Base-by-base conservation (phyloP, 2,113 vertebrate species). In the Neodon shergylaensis region DNA sequence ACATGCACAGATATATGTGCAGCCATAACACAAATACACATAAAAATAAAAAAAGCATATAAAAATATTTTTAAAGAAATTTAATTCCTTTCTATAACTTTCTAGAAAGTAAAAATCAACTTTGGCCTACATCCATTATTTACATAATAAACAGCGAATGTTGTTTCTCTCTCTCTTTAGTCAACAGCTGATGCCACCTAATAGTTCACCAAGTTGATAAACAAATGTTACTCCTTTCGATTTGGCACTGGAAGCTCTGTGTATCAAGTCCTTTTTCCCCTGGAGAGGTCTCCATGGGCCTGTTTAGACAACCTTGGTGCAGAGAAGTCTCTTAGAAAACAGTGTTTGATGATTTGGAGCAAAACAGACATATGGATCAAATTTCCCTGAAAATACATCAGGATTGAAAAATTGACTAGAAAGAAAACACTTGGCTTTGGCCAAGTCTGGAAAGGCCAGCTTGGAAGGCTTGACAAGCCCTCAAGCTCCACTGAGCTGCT, bases 321-420 rank as follows among this genome's bases (percentile, higher is more conserved):
- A 95, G 49, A 89, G 93, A 90, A 88, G 28, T 95, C 33, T 95
- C 58, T 97, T 97, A 88, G 93, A 92, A 96, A 98, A 97, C 92
- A 96, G 54, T 72, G 95, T 77, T 94, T 97, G 95, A 97, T 97
- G 94, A 97, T 91, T 76, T 97, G 89, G 74, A 96, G 90, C 88
- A 95, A 97, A 79, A 93, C 88, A 96, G 96, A 97, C 96, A 97
- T 96, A 95, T 96, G 94, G 90, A 92, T 91, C 82, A 94, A 83
- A 96, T 97, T 94, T 94, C 77, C 73, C 77, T 86, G 42, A 90
- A 97, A 97, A 97, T 88, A 95, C 88, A 94, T 90, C 81, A 95
- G 76, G 49, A 82, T 49, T 97, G 91, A 97, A 97, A 97, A 97
- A 96, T 95, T 94, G 97, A 92, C 92, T 70, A 81, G 54, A 65